These are phyloP conservation scores for Thymelicus lineola DNA, from an alignment of 2,888 invertebrate species.

Conservation along the genomic window DNA sequence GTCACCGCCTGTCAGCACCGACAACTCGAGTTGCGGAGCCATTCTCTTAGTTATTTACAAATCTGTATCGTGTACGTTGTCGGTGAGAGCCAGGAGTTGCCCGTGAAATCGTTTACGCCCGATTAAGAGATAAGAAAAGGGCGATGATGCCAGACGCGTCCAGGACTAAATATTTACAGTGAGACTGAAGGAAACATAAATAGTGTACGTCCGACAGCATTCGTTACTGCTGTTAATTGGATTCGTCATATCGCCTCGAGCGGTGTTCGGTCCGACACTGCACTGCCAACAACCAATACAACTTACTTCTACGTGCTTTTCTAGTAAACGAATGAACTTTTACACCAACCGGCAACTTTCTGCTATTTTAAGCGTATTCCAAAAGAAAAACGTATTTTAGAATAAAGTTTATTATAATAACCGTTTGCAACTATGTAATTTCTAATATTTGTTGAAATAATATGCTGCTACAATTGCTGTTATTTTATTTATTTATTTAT, in stretches of 20 bases:
- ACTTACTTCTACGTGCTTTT: neutral
- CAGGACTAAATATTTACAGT: constrained; percentile 81
- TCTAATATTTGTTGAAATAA: neutral
- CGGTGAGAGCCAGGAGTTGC: constrained; percentile 55
- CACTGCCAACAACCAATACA: neutral
- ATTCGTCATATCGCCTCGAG: constrained; percentile 72
- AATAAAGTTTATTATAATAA: too few species aligned
- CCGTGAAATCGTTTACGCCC: constrained; percentile 65
- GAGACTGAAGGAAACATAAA: constrained; percentile 79
- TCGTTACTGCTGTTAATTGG: constrained; percentile 79
- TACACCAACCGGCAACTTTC: neutral
- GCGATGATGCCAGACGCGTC: constrained; percentile 74
- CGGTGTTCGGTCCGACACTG: constrained; percentile 45
- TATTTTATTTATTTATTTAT: too few species aligned
- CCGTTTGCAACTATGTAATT: too few species aligned
- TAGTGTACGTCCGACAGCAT: constrained; percentile 73
- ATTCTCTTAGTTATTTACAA: constrained; percentile 72
- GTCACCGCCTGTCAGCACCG: constrained; percentile 47
- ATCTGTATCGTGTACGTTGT: constrained; percentile 65
- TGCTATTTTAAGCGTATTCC: too few species aligned
- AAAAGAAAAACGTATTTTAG: too few species aligned
- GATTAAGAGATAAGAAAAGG: constrained; percentile 75
- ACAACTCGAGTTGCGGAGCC: constrained; percentile 60
- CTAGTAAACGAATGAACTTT: neutral
- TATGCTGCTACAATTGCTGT: too few species aligned